Base-by-base conservation (phyloP, 2,113 vertebrate genomes). In the Gymnocephalus cernua region DNA sequence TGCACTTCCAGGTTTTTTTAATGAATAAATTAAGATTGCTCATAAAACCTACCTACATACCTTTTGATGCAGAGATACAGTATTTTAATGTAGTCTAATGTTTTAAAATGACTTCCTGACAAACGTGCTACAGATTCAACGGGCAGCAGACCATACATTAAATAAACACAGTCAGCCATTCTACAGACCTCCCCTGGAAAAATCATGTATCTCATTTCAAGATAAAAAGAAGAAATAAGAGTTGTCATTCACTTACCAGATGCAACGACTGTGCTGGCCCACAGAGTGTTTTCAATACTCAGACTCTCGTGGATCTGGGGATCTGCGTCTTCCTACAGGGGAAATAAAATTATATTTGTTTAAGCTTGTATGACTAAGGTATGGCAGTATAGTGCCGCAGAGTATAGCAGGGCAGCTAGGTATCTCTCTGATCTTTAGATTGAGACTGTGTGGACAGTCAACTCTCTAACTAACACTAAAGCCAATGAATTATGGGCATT, bases 221-320 rank as follows among this genome's bases (percentile, higher is more conserved):
- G 9, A 47, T n/a, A 27, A 25, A 62, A 41, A 61, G 47, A 4
- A 0, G 51, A 47, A 68, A 5, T 0, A 4, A 70, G 21, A 58
- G 29, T 1, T 12, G 23, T 11, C 15, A 15, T 67, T 10, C n/a
- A 82, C 94, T 94, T 75, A 99, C 98, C 98, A 59, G 98, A 99
- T 14, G 98, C 98, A 18, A 99, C 98, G 41, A 99, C 93, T 0
- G 98, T 98, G 95, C 98, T 98, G 53, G 98, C 98, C 98, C 98
- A 99, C 47, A 99, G 91, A 0, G 97, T 98, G 91, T 99, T 99
- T 80, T 99, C 98, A 89, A 98, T 98, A 80, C 96, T 96, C 54
- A 99, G 95, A 84, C 98, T 99, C 93, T 99, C 98, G 1, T 97
- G 96, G 85, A 99, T 76, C 59, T 97, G 93, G 54, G 98, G 98